Percentiles rank a stretch among this genome's conserved stretches.
These are phyloP conservation scores for Lithophane ornitopus DNA, from an alignment of 2,888 invertebrate genomes.

Conservation along the genomic window DNA sequence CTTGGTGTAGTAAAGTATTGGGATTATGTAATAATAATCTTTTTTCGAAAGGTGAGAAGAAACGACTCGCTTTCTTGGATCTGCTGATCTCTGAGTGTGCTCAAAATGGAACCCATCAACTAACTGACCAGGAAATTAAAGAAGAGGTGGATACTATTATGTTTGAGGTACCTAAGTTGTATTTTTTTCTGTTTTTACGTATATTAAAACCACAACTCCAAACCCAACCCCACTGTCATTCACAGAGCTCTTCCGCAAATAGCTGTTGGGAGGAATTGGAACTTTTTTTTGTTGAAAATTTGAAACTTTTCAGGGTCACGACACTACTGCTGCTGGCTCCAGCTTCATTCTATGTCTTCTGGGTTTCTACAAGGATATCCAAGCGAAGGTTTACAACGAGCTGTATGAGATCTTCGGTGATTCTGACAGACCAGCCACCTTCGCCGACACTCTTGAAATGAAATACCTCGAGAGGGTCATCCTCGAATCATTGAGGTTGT, in stretches of 20 bases:
- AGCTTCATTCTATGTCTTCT: slow-evolving; percentile 96
- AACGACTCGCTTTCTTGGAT: slow-evolving; percentile 96
- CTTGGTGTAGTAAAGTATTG: not conserved
- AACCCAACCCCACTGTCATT: too few relatives aligned
- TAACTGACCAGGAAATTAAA: slow-evolving; percentile 95
- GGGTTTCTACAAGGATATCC: slow-evolving; percentile 95
- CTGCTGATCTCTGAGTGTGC: slow-evolving; percentile 95
- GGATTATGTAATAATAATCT: not conserved
- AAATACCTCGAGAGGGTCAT: slow-evolving; percentile 95
- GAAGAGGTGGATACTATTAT: slow-evolving; percentile 97
- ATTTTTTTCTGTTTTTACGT: not conserved
- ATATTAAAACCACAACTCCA: too few relatives aligned
- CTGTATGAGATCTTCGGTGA: slow-evolving; percentile 94
- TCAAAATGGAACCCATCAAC: slow-evolving; percentile 92
- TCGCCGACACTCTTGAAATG: slow-evolving; percentile 95
- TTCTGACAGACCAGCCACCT: slow-evolving; percentile 94
- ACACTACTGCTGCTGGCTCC: slow-evolving; percentile 93
- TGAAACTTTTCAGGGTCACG: too few relatives aligned
- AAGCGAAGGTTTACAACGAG: slow-evolving; percentile 94
- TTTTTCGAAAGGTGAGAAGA: slow-evolving; percentile 92
- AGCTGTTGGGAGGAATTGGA: too few relatives aligned
- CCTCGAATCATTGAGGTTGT: slow-evolving; percentile 94
- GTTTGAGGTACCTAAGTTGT: slow-evolving; percentile 95
- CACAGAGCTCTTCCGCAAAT: too few relatives aligned
- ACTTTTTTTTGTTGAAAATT: too few relatives aligned